phyloP scores from a whole-genome alignment of 2,888 invertebrate species.

The Melipona beecheii region DNA sequence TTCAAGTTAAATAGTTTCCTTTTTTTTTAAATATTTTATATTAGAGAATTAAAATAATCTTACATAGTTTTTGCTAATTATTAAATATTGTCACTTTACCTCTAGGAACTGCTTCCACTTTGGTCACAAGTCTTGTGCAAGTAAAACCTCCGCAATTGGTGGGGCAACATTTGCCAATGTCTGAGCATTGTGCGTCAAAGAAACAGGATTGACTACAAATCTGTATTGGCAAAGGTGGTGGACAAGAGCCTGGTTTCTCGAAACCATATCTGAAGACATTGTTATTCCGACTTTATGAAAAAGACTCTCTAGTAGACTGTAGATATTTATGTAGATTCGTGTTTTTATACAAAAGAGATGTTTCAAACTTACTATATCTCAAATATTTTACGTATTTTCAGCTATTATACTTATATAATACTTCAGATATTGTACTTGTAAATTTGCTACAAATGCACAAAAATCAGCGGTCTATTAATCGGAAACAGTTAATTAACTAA shows the following conservation, averaged over 20 bases:
- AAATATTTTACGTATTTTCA: not conserved
- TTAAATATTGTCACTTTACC: not conserved
- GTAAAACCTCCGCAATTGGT: constrained; percentile 82
- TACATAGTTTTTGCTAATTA: no score
- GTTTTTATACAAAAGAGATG: not conserved
- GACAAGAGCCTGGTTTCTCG: constrained; percentile 85
- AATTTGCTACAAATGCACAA: not conserved
- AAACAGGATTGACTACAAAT: constrained; percentile 85
- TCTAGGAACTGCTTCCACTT: constrained; percentile 56
- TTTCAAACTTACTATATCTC: not conserved
- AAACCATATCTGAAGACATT: constrained; percentile 38
- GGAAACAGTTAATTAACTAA: not conserved
- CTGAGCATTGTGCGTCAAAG: constrained; percentile 81
- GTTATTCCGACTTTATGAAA: not conserved
- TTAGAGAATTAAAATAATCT: not conserved
- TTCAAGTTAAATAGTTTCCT: no score
- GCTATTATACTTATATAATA: no score
- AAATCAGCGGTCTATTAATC: not conserved
- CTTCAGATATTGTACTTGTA: no score
- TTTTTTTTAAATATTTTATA: not conserved
- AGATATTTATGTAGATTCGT: not conserved
- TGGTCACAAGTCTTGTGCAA: constrained; percentile 81
- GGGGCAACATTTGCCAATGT: constrained; percentile 82
- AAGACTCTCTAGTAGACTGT: not conserved
- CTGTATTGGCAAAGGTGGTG: constrained; percentile 85